These are phyloP conservation scores for Drosophila glabriapex DNA, from an alignment of 2,888 invertebrate species.

Conservation along the genomic window DNA sequence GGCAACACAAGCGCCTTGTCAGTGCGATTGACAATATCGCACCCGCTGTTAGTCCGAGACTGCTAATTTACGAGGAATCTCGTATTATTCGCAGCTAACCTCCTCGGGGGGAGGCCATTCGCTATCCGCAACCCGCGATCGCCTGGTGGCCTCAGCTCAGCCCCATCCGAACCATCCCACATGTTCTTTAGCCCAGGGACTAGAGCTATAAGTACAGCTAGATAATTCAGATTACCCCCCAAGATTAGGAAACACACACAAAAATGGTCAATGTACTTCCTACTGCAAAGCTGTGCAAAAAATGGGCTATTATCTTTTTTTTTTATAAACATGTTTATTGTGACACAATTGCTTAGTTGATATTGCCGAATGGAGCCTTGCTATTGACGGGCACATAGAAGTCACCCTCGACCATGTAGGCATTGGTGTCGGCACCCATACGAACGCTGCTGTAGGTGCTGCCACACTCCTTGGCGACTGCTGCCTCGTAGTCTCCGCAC, in stretches of 20 bases:
- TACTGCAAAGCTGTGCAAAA: background rate
- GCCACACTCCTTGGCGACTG: slow-evolving; percentile 71
- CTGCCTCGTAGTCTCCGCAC: slow-evolving; percentile 70
- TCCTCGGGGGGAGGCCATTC: too few relatives aligned
- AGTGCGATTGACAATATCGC: too few relatives aligned
- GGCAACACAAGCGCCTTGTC: too few relatives aligned
- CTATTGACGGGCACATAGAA: slow-evolving; percentile 82
- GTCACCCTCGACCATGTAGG: slow-evolving; percentile 78
- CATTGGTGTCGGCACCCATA: slow-evolving; percentile 81
- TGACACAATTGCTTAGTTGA: slow-evolving; percentile 47
- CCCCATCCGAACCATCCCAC: too few relatives aligned
- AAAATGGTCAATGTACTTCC: background rate
- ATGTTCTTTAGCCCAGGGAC: too few relatives aligned
- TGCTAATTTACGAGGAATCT: too few relatives aligned
- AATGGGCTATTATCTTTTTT: background rate
- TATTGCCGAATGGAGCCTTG: slow-evolving; percentile 79
- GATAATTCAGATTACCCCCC: slow-evolving; percentile 3
- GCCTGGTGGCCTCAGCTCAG: too few relatives aligned
- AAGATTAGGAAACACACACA: background rate
- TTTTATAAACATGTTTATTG: slow-evolving; percentile 33
- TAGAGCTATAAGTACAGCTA: background rate
- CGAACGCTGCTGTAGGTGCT: slow-evolving; percentile 67
- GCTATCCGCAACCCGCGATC: too few relatives aligned
- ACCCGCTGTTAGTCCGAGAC: too few relatives aligned
- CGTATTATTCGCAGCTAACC: too few relatives aligned